Evolutionary conservation across 2,113 vertebrate species (phyloP), one percentile per base, ranked within the genome.

Genomic region (Sinocyclocheilus anophthalmus): DNA sequence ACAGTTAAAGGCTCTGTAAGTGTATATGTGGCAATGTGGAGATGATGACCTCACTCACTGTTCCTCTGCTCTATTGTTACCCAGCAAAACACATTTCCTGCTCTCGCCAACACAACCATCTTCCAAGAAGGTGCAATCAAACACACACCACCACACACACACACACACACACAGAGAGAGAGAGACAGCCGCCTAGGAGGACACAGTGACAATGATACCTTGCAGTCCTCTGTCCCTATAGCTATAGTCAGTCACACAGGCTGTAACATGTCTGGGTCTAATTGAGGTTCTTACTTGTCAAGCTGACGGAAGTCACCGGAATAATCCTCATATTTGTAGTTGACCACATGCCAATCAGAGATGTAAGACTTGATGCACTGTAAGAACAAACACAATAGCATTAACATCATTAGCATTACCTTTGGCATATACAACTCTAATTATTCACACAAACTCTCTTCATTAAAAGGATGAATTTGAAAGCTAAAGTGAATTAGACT

Each of bases 301-400:
- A 99, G 96, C 90, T 99, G 97, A 59, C 97, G 96, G 91, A 99
- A 99, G 89, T 99, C 98, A 91, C 95, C 96, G 22, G 98, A 98
- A 90, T 98, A 99, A 92, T 99, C 98, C 93, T 99, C 97, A 91
- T 96, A 97, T 93, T 97, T 98, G 91, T 98, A 99, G 89, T 96
- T 97, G 92, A 99, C 96, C 37, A 99, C 93, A 67, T 99, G 97
- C 98, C 98, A 99, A 93, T 99, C 97, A 3, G 97, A 98, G 89
- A 97, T 98, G 90, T 99, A 99, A 42, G 97, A 98, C 94, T 97
- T 99, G 92, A 99, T 99, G 93, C 98, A 99, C 98, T 99, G 91
- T 89, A 63, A 81, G 65, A 87, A 90, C n/a, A 76, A 63, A 89
- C 90, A 91, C 30, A 85, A 72, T 5, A 77, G 12, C 73, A 77